Percentiles rank a stretch among this genome's conserved stretches.
These are phyloP conservation scores for Anolis apletophallus DNA, from an alignment of 2,797 vertebrate genomes.

Conservation along the genomic window DNA sequence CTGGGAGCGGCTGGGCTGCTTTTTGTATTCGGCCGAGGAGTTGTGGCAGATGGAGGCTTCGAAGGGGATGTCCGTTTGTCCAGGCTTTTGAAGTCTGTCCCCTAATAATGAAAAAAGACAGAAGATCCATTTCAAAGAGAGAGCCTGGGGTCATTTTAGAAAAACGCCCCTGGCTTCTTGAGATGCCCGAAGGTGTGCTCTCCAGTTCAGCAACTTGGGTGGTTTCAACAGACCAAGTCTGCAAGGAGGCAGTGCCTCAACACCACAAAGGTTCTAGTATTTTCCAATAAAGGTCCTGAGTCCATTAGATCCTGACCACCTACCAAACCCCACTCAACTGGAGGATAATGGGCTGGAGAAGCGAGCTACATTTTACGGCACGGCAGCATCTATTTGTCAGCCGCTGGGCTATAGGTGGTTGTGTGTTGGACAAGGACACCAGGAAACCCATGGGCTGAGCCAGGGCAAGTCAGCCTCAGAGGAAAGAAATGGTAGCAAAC, in stretches of 20 bases:
- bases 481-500: too few species aligned
- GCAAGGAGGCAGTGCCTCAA: background rate
- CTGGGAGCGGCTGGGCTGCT: conserved; percentile 68
- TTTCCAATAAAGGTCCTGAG: background rate
- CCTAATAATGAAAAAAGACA: conserved; percentile 43
- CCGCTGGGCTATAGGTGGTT: too few species aligned
- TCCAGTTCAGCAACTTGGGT: background rate
- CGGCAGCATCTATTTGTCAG: background rate
- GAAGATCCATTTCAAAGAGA: background rate
- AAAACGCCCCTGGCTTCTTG: background rate
- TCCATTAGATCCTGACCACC: too few species aligned
- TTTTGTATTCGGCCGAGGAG: conserved; percentile 73
- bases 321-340: background rate
- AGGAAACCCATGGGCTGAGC: too few species aligned
- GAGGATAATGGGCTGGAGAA: background rate
- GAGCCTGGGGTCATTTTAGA: background rate
- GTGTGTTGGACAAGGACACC: too few species aligned
- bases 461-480: too few species aligned
- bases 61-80: conserved; percentile 85
- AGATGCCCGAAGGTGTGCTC: accelerated
- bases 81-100: conserved; percentile 69
- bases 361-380: background rate
- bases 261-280: background rate
- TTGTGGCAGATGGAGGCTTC: conserved; percentile 73
- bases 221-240: too few species aligned